phyloP scores from a whole-genome alignment of 2,113 vertebrate genomes.

The Calcarius ornatus region DNA sequence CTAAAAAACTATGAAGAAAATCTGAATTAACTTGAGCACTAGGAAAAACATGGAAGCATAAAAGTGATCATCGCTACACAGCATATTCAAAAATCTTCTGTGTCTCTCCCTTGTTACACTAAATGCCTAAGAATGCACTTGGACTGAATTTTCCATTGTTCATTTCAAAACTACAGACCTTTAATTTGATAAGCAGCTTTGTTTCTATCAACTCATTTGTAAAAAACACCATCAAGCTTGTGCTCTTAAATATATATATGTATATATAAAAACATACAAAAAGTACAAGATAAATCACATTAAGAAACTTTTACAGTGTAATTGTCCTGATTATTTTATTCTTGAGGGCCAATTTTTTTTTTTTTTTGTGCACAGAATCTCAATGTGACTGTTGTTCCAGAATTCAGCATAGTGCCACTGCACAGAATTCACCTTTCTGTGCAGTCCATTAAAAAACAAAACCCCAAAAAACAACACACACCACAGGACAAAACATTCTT shows the following conservation, averaged over 20 bases:
- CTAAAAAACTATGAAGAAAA: conserved; percentile 61
- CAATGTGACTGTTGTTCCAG: conserved; percentile 87
- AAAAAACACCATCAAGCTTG: conserved; percentile 83
- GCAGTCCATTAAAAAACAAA: conserved; percentile 63
- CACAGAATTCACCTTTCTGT: conserved; percentile 71
- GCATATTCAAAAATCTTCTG: conserved; percentile 50
- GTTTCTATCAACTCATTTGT: conserved; percentile 73
- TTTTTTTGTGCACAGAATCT: conserved; percentile 91
- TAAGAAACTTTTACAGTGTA: conserved; percentile 83
- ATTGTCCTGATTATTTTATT: conserved; percentile 91
- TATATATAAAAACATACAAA: conserved; percentile 85
- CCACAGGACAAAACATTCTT: conserved; percentile 95
- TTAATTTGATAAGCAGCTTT: conserved; percentile 71
- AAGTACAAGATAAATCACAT: conserved; percentile 84
- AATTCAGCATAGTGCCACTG: conserved; percentile 81
- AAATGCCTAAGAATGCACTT: conserved; percentile 70
- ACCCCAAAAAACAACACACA: conserved; percentile 74
- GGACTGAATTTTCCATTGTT: conserved; percentile 54
- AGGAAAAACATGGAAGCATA: conserved; percentile 65
- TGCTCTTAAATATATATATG: conserved; percentile 83
- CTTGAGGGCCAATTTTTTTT: conserved; percentile 84
- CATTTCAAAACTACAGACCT: conserved; percentile 66
- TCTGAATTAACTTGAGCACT: conserved; percentile 51
- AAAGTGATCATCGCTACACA: conserved; percentile 25
- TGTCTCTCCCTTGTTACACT: conserved; percentile 40